Base-by-base conservation (phyloP, 1,140 invertebrate genomes). In the Eumeta japonica region DNA sequence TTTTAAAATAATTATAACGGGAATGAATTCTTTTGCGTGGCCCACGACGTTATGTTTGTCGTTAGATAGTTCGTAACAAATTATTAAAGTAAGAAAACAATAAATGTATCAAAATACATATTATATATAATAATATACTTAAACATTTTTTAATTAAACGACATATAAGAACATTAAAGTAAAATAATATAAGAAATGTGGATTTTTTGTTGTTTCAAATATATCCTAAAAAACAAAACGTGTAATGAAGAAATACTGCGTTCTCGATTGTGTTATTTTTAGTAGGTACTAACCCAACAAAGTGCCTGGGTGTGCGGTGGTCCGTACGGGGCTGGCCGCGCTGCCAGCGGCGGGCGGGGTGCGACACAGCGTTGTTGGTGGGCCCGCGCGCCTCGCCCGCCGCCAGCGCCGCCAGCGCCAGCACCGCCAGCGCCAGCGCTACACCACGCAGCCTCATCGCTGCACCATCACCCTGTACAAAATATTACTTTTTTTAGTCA, bases 391-490 rank as follows among this genome's bases (percentile, higher is more conserved):
- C 53, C 30, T 65, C 56, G 12, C 42, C 63, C 30, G 46, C 45
- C 12, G 45, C 57, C 35, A 37, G 43, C 47, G 43, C 55, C 16
- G 31, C 34, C 40, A 33, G 37, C 40, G n/a, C n/a, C 45, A 50
- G 24, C 54, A 50, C 48, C 39, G n/a, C 20, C 20, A 24, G 20
- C 20, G 59, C 57, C 33, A 52, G 44, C 35, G 52, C 12, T 31
- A 61, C 56, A 47, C 54, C 53, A 52, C 51, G 49, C 42, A n/a
- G n/a, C 51, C 52, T 61, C 66, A 68, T 64, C 50, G 58, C 57
- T 58, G 51, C 57, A 61, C 64, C 66, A 67, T 68, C 62, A 67
- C 62, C 62, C 66, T 71, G 55, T n/a, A n/a, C n/a, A n/a, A n/a
- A n/a, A n/a, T n/a, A n/a, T n/a, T n/a, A n/a, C n/a, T n/a, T n/a